These are phyloP conservation scores for Laterallus jamaicensis DNA, from an alignment of 2,113 vertebrate genomes.

Conservation along the genomic window DNA sequence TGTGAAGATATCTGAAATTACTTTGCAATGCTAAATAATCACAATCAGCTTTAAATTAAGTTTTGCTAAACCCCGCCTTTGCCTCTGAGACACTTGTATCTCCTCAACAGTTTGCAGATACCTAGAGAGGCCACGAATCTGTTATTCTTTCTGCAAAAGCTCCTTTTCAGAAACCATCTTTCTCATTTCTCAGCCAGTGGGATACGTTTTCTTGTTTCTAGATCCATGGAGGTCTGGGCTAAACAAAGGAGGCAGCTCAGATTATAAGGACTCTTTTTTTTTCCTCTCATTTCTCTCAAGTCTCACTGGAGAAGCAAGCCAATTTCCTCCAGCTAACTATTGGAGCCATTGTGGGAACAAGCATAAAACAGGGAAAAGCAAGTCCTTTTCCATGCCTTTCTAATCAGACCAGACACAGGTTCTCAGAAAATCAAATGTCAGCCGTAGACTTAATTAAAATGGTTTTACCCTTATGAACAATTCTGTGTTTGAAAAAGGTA, in stretches of 20 bases:
- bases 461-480: not conserved
- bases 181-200: not conserved
- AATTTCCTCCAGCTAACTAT: not conserved
- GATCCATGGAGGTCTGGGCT: not conserved
- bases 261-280: not conserved
- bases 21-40: not conserved
- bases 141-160: not conserved
- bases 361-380: not conserved
- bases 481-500: not conserved
- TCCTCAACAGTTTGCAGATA: not conserved
- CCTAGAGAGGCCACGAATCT: not conserved
- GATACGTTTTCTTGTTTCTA: not conserved
- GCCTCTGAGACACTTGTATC: not conserved
- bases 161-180: not conserved
- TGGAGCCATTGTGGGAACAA: not conserved
- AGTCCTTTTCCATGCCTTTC: not conserved
- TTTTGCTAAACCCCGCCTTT: not conserved
- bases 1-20: not conserved
- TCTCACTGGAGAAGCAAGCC: not conserved
- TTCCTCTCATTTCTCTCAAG: not conserved
- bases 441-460: not conserved
- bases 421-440: not conserved
- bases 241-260: not conserved
- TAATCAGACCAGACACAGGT: not conserved
- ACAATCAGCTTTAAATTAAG: not conserved